phyloP scores from a whole-genome alignment of 2,113 vertebrate species.

The Atrichornis clamosus region DNA sequence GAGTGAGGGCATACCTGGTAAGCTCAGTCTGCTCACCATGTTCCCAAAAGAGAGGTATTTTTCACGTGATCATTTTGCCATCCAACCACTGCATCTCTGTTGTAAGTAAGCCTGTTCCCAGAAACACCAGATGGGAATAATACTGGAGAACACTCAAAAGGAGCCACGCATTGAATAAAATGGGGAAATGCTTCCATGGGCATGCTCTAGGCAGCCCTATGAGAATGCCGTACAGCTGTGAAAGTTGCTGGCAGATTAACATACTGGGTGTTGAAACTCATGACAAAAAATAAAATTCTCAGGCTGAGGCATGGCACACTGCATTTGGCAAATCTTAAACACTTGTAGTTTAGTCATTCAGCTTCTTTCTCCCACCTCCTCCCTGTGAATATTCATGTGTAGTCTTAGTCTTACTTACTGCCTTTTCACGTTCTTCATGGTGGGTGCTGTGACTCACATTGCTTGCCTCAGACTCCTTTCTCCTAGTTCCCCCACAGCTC shows the following conservation, averaged over 20 bases:
- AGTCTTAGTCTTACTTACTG: slow-evolving; percentile 38
- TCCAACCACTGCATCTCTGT: not conserved
- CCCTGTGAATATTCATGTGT: slow-evolving; percentile 62
- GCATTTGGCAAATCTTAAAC: slow-evolving; percentile 6
- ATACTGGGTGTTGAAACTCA: not conserved
- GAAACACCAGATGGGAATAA: not conserved
- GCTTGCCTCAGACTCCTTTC: slow-evolving; percentile 32
- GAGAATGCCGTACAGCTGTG: not conserved
- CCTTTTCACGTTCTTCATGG: slow-evolving; percentile 27
- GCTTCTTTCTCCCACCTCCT: slow-evolving; percentile 28
- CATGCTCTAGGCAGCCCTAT: not conserved
- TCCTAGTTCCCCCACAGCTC: slow-evolving; percentile 6
- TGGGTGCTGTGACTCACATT: slow-evolving; percentile 55
- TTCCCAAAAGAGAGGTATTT: not conserved
- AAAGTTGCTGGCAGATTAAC: not conserved
- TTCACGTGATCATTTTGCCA: not conserved
- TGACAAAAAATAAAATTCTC: not conserved
- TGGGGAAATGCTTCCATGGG: not conserved
- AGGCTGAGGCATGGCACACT: not conserved
- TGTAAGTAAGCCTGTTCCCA: not conserved
- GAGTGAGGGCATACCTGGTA: not conserved
- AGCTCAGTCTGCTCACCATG: not conserved
- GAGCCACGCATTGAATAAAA: not conserved
- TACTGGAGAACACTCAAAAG: not conserved
- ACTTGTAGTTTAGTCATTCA: slow-evolving; percentile 46